A percentile compares a stretch with the other conserved stretches of the same genome.
Conservation (phyloP, 2,888 invertebrate species). For the Drosophila mayaguana region DNA sequence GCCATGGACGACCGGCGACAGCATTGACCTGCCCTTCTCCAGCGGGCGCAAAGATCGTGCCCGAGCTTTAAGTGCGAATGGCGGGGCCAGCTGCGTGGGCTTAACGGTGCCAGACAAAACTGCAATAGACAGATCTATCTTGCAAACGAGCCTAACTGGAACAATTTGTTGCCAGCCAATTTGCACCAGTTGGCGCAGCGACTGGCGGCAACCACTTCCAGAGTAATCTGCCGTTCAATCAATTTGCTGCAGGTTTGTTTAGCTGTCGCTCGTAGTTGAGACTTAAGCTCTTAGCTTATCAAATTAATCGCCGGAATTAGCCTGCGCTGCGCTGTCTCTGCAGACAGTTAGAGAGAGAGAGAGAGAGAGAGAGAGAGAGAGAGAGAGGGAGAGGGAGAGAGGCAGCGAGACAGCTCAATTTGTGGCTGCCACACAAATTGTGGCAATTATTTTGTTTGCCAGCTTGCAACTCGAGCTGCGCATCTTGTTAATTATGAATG, state of each 20-base stretch:
- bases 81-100: slow-evolving; percentile 41
- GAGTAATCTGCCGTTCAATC: slow-evolving; percentile 74
- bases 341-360: no score
- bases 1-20: slow-evolving; percentile 11
- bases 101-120: slow-evolving; percentile 44
- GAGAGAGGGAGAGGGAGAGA: not conserved
- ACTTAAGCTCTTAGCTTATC: slow-evolving; percentile 75
- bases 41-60: slow-evolving; percentile 58
- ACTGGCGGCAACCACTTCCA: slow-evolving; percentile 40
- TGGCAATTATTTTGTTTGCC: slow-evolving; percentile 73
- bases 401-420: slow-evolving; percentile 65
- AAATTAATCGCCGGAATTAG: slow-evolving; percentile 77
- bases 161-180: slow-evolving; percentile 67
- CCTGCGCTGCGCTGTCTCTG: slow-evolving; percentile 25
- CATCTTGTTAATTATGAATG: slow-evolving; percentile 75
- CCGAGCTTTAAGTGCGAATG: slow-evolving; percentile 32
- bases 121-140: slow-evolving; percentile 65
- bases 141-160: slow-evolving; percentile 47
- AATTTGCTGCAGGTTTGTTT: slow-evolving; percentile 71
- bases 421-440: slow-evolving; percentile 61
- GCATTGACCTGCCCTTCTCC: slow-evolving; percentile 50
- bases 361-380: no score
- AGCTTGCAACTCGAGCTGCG: slow-evolving; percentile 37
- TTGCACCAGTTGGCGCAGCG: slow-evolving; percentile 52
- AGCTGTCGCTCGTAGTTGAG: slow-evolving; percentile 46